These are phyloP conservation scores for Epinephelus lanceolatus DNA, from an alignment of 2,113 vertebrate species.

Conservation along the genomic window DNA sequence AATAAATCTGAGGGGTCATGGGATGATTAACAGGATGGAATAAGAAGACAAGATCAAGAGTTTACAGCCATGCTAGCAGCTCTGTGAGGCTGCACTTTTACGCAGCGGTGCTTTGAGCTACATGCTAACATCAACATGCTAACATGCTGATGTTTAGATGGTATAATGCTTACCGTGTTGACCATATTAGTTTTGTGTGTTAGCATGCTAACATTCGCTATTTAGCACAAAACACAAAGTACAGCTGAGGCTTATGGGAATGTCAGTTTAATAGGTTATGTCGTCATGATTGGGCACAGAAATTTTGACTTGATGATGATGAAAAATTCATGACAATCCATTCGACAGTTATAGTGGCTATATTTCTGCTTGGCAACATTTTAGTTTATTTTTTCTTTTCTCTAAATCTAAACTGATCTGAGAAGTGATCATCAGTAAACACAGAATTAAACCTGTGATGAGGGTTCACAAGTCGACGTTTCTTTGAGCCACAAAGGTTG, in stretches of 20 bases:
- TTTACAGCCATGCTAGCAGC: background rate
- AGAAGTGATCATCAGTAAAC: no score
- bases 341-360: background rate
- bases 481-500: background rate
- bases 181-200: no score
- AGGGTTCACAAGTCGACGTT: background rate
- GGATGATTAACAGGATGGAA: background rate
- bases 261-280: no score
- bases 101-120: no score
- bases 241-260: no score
- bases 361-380: background rate
- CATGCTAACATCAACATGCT: background rate
- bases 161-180: no score
- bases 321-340: no score
- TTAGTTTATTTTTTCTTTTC: background rate
- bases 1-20: no score
- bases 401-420: background rate
- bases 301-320: no score
- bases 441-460: background rate
- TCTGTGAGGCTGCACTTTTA: background rate
- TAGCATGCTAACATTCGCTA: no score
- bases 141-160: background rate
- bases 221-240: no score
- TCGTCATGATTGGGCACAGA: no score
- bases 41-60: background rate